Conservation (phyloP, 2,888 invertebrate genomes). For the Cheilosia soror region DNA sequence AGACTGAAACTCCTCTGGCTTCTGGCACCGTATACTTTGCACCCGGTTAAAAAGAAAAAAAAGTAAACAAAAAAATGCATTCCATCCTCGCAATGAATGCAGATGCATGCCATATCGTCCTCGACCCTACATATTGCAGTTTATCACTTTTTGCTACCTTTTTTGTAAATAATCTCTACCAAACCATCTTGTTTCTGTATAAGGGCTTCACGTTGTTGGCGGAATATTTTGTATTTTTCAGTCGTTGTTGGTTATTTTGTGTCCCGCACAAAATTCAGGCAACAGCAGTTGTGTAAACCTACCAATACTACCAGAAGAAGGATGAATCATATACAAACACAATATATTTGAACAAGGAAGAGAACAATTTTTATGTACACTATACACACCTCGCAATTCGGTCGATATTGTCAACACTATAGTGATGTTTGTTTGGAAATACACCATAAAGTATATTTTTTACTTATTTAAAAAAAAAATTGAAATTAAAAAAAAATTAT, state of each 20-base stretch:
- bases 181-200: slow-evolving; percentile 40
- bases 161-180: slow-evolving; percentile 51
- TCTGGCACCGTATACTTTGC: slow-evolving; percentile 1
- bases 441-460: too few species aligned
- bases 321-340: not conserved
- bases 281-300: not conserved
- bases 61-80: slow-evolving; percentile 29
- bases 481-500: too few species aligned
- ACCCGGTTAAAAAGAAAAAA: not conserved
- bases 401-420: slow-evolving; percentile 25
- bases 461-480: too few species aligned
- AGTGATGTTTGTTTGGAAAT: too few species aligned
- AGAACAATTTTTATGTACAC: not conserved
- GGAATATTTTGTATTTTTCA: slow-evolving; percentile 42
- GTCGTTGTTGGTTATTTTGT: slow-evolving; percentile 7
- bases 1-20: slow-evolving; percentile 26
- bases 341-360: not conserved
- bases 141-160: slow-evolving; percentile 54
- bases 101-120: slow-evolving; percentile 59
- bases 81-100: slow-evolving; percentile 41
- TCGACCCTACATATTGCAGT: slow-evolving; percentile 32
- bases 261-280: not conserved
- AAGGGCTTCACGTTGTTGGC: slow-evolving; percentile 22
- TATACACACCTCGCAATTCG: slow-evolving; percentile 2
- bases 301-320: not conserved